Evolutionary conservation across 2,113 vertebrate genomes (phyloP).

Genomic region (Lepus timidus): DNA sequence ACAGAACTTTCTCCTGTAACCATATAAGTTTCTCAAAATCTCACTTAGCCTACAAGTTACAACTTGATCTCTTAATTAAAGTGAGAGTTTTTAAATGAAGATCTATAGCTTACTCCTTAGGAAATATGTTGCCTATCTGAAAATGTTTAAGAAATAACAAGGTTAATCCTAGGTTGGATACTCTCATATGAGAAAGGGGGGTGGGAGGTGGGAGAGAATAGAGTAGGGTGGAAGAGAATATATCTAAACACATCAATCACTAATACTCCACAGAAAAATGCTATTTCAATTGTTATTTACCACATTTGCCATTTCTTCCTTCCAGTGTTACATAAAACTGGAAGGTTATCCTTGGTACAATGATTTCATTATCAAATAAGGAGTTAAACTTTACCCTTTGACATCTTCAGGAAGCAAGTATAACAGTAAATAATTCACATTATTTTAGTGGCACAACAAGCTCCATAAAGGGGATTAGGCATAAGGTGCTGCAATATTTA

Average conservation of each 20-base stretch:
- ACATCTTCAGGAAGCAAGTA: neutral
- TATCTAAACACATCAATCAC: conserved; percentile 22
- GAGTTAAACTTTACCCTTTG: conserved; percentile 35
- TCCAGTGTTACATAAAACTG: neutral
- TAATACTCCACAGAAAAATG: neutral
- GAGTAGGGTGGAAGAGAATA: neutral
- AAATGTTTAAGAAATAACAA: conserved; percentile 20
- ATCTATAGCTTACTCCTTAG: neutral
- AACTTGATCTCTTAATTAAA: conserved; percentile 34
- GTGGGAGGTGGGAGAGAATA: no score
- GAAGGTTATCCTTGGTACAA: conserved; percentile 1
- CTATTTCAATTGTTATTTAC: conserved; percentile 26
- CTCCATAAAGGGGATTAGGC: neutral
- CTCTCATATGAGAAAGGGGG: neutral
- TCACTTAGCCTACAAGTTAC: neutral
- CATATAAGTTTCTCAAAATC: neutral
- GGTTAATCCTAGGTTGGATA: neutral
- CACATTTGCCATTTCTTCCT: neutral
- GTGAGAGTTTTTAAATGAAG: conserved; percentile 41
- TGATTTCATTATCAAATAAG: neutral
- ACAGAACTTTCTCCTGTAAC: neutral
- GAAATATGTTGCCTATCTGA: neutral
- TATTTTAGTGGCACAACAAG: neutral
- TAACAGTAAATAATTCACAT: neutral
- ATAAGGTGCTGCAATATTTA: neutral